phyloP scores from a whole-genome alignment of 1,140 invertebrate genomes.

The Ganaspis sp. region DNA sequence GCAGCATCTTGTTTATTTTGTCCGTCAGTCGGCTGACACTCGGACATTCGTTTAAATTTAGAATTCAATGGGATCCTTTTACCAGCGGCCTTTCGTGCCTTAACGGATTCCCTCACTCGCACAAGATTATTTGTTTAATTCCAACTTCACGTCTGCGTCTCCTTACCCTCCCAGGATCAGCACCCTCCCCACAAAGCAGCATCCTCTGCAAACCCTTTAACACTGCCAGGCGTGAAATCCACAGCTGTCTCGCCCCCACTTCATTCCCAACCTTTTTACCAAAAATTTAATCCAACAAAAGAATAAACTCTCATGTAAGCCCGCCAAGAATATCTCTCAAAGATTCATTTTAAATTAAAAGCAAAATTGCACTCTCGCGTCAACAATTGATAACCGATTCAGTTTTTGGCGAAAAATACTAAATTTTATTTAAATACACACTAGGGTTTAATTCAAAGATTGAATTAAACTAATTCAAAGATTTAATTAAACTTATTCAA shows the following conservation, averaged over 20 bases:
- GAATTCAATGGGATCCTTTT: slow-evolving; percentile 77
- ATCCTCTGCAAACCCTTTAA: slow-evolving; percentile 2
- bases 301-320: no score
- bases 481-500: no score
- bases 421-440: no score
- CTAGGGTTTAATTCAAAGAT: no score
- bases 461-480: no score
- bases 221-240: slow-evolving; percentile 7
- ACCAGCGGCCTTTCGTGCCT: slow-evolving; percentile 66
- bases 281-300: no score
- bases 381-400: no score
- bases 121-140: slow-evolving; percentile 74
- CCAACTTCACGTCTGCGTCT: slow-evolving; percentile 56
- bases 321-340: no score
- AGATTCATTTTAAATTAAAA: no score
- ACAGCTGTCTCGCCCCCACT: not conserved
- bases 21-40: slow-evolving; percentile 75
- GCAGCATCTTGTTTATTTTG: slow-evolving; percentile 76
- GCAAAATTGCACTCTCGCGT: no score
- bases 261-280: not conserved
- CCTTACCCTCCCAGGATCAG: slow-evolving; percentile 34
- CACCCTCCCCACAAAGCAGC: not conserved
- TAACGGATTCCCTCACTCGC: slow-evolving; percentile 66
- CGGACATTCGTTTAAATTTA: slow-evolving; percentile 77
- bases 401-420: no score